phyloP scores from a whole-genome alignment of 2,888 invertebrate species.

The Lathronympha strigana region DNA sequence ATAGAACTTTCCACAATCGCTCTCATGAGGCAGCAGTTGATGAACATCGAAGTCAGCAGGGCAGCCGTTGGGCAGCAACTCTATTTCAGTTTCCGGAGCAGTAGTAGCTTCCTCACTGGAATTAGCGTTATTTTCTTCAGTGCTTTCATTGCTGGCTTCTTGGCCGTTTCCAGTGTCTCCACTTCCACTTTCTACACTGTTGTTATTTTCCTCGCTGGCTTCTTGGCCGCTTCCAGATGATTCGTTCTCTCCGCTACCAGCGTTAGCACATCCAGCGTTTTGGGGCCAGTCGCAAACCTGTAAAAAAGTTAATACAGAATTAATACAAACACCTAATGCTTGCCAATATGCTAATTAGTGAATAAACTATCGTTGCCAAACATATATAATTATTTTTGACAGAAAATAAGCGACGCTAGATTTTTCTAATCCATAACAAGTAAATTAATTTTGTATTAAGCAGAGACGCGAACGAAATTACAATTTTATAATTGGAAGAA shows the following conservation, averaged over 20 bases:
- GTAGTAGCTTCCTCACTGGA: not conserved
- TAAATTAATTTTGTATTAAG: no score
- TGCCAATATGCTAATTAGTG: no score
- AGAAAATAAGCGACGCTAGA: no score
- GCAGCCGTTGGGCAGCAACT: constrained; percentile 61
- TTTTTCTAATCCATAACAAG: no score
- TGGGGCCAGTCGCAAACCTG: constrained; percentile 45
- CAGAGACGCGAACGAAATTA: no score
- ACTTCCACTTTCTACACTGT: not conserved
- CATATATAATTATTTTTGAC: no score
- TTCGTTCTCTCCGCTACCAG: constrained; percentile 20
- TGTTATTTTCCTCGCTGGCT: not conserved
- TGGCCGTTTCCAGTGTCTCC: constrained; percentile 1
- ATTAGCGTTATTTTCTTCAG: constrained; percentile 16
- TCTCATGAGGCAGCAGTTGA: constrained; percentile 57
- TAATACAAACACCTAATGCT: no score
- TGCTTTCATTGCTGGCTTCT: not conserved
- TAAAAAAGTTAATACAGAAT: no score
- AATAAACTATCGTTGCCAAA: no score
- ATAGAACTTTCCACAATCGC: constrained; percentile 59
- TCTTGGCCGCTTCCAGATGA: not conserved
- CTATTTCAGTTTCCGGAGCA: no score
- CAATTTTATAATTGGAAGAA: no score
- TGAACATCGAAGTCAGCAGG: constrained; percentile 57
- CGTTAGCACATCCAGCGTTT: constrained; percentile 46